These are phyloP conservation scores for Stegodyphus mimosarum DNA, from an alignment of 1,140 invertebrate species.

Conservation along the genomic window DNA sequence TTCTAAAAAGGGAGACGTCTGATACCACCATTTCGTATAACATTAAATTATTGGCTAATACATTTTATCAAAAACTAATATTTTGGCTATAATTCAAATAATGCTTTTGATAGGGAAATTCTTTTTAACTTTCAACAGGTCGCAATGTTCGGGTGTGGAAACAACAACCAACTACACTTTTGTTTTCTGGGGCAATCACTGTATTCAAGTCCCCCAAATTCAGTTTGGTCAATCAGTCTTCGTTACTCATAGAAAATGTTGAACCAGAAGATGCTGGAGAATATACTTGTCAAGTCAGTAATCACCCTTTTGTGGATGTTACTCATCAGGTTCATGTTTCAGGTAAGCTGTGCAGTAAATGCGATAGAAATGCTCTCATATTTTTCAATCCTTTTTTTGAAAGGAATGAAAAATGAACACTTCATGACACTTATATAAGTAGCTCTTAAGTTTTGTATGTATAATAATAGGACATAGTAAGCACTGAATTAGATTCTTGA, in stretches of 20 bases:
- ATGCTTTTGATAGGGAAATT: too few species aligned
- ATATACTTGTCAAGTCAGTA: slow-evolving; percentile 20
- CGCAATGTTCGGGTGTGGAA: slow-evolving; percentile 35
- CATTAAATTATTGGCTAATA: too few species aligned
- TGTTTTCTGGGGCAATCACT: slow-evolving; percentile 24
- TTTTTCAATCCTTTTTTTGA: too few species aligned
- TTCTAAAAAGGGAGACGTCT: too few species aligned
- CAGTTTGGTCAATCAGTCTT: background rate
- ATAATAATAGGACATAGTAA: too few species aligned
- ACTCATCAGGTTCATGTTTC: slow-evolving; percentile 12
- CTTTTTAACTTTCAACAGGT: background rate
- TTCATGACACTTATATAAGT: too few species aligned
- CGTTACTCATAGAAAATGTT: slow-evolving; percentile 8
- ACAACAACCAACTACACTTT: background rate
- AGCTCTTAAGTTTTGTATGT: too few species aligned
- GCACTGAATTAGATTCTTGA: too few species aligned
- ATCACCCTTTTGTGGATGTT: slow-evolving; percentile 12
- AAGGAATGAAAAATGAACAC: too few species aligned
- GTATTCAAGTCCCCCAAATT: slow-evolving; percentile 23
- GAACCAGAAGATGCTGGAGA: slow-evolving; percentile 18
- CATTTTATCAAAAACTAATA: background rate
- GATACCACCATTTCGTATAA: too few species aligned
- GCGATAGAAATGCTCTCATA: too few species aligned
- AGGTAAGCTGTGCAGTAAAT: background rate
- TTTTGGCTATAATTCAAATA: background rate